Conservation (phyloP, 2,797 vertebrate species). For the Pelobates cultripes region DNA sequence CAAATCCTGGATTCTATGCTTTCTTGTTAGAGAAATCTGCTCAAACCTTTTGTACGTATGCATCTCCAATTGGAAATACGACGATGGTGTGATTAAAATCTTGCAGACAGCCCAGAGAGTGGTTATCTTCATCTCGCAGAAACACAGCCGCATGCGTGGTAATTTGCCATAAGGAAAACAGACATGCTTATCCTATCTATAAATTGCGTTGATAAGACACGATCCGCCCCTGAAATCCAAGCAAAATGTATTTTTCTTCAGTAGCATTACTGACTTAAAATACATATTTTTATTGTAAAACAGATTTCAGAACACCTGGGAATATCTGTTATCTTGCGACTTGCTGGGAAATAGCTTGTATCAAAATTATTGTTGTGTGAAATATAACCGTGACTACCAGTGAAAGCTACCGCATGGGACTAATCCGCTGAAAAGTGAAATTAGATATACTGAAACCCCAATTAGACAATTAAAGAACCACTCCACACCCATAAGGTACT, state of each 20-base stretch:
- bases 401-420: no score
- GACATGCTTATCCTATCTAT: constrained; percentile 31
- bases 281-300: constrained; percentile 43
- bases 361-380: constrained; percentile 49
- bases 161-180: constrained; percentile 38
- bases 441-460: no score
- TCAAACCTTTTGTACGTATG: no score
- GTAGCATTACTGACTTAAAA: constrained; percentile 26
- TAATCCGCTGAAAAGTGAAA: no score
- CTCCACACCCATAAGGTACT: no score
- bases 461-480: no score
- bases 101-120: constrained; percentile 26
- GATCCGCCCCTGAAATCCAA: constrained; percentile 13
- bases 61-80: no score
- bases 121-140: constrained; percentile 42
- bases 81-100: constrained; percentile 25
- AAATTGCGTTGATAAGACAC: constrained; percentile 33
- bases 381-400: constrained; percentile 19
- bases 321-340: constrained; percentile 32
- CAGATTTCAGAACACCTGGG: constrained; percentile 40
- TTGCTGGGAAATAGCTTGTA: constrained; percentile 31
- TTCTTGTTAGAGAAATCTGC: no score
- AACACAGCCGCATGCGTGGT: constrained; percentile 12
- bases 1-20: no score
- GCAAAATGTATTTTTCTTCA: constrained; percentile 8